phyloP scores from a whole-genome alignment of 2,797 vertebrate genomes.

The Argya squamiceps region DNA sequence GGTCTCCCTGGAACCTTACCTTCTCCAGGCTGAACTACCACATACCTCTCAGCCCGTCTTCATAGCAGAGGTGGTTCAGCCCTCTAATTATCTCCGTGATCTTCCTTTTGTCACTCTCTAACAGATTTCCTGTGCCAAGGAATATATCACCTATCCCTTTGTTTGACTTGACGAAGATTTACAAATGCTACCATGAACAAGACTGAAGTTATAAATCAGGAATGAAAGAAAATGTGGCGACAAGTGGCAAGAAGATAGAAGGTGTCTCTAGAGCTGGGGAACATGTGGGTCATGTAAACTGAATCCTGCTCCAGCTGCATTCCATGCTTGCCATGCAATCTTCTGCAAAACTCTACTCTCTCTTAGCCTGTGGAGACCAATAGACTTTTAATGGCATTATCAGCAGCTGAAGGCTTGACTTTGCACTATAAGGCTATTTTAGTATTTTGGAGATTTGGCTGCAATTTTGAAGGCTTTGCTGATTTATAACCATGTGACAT shows the following conservation, averaged over 20 bases:
- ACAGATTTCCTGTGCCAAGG: not conserved
- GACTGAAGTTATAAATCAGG: not conserved
- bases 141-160: not conserved
- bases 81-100: not conserved
- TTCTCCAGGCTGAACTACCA: not conserved
- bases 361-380: not conserved
- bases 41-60: not conserved
- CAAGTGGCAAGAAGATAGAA: not conserved
- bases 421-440: not conserved
- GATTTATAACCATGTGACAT: conserved; percentile 5
- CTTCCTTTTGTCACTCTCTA: not conserved
- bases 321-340: not conserved
- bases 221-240: not conserved
- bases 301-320: not conserved
- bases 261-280: not conserved
- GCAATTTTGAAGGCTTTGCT: not conserved
- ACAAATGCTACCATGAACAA: not conserved
- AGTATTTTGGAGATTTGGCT: not conserved
- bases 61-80: not conserved
- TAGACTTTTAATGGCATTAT: not conserved
- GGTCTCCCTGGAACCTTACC: not conserved
- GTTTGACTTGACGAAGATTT: not conserved
- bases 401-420: not conserved
- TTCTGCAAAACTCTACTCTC: not conserved
- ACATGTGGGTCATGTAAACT: accelerated